These are phyloP conservation scores for Frankliniella fusca DNA, from an alignment of 2,888 invertebrate species.

Conservation along the genomic window DNA sequence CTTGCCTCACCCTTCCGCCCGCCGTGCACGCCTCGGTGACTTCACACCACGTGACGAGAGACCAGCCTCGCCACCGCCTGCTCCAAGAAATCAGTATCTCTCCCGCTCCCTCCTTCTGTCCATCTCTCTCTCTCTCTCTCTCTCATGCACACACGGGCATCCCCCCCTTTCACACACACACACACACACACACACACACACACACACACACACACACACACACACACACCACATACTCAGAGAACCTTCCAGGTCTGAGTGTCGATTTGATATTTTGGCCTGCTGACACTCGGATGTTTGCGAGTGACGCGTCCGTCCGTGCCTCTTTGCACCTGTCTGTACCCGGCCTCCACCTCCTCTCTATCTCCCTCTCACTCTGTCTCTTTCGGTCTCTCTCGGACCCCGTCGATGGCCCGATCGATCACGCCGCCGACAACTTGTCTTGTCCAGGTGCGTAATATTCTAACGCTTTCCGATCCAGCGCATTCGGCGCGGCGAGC, in stretches of 20 bases:
- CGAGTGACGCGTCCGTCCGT: neutral
- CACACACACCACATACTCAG: neutral
- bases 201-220: neutral
- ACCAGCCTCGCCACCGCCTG: too few species aligned
- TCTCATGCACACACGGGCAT: too few species aligned
- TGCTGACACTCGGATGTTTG: neutral
- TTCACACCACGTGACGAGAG: too few species aligned
- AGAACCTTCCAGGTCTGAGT: neutral
- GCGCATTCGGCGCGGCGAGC: neutral
- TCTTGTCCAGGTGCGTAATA: slow-evolving; percentile 10
- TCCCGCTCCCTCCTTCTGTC: too few species aligned
- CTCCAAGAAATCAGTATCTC: too few species aligned
- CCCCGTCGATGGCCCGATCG: neutral
- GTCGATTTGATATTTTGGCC: neutral
- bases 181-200: neutral
- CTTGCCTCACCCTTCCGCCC: too few species aligned
- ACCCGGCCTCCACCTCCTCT: too few species aligned
- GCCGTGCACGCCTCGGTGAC: too few species aligned
- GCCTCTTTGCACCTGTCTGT: neutral
- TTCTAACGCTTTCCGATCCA: neutral
- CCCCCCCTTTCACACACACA: neutral
- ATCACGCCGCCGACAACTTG: neutral
- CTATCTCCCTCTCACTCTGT: too few species aligned
- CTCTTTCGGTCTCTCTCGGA: neutral
- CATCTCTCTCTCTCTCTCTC: too few species aligned